Base-by-base conservation (phyloP, 1,140 invertebrate species). In the Heliconius congener region DNA sequence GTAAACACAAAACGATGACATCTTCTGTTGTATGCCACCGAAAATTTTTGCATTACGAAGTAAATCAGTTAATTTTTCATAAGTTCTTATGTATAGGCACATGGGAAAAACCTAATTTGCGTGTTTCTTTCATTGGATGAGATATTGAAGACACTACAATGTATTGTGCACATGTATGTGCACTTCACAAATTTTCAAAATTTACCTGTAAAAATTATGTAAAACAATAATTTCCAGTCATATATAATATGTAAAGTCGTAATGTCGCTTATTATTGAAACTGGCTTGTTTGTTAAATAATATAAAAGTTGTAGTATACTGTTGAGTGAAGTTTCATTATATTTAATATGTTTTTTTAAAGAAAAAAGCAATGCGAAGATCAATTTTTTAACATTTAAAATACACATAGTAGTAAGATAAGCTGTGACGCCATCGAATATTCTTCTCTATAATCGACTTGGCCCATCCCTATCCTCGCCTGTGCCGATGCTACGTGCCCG, bases 401-500 rank as follows among this genome's bases (percentile, higher is more conserved):
- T 57, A 30, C 60, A 66, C 13, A 66, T 39, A 72, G 37, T 72
- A 39, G 37, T 72, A 39, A 39, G 71, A 72, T 39, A 72, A 72
- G 23, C 71, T 30, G 27, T 66, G 0, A 66, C 18, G 27, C 27
- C 60, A 30, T 66, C 4, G 23, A 39, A 72, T 42, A n/a, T 8
- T 39, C 18, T 8, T 8, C 50, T 72, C 8, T 72, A 42, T 39
- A 72, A 72, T 72, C n/a, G 71, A 72, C 72, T 73, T 50, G 39
- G 70, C 66, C 76, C 76, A 77, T 72, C 66, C 70, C 76, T 77
- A 77, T 71, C 70, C 70, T 50, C 37, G 79, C 79, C 39, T 73
- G 55, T 46, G 70, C 52, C 76, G 73, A 78, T 75, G 80, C 71
- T 88, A 92, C 92, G 92, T 92, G 92, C 85, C 85, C 81, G 82